Percentiles rank a stretch among this genome's conserved stretches.
These are phyloP conservation scores for Nemotelus pantherinus DNA, from an alignment of 2,888 invertebrate species.

Conservation along the genomic window DNA sequence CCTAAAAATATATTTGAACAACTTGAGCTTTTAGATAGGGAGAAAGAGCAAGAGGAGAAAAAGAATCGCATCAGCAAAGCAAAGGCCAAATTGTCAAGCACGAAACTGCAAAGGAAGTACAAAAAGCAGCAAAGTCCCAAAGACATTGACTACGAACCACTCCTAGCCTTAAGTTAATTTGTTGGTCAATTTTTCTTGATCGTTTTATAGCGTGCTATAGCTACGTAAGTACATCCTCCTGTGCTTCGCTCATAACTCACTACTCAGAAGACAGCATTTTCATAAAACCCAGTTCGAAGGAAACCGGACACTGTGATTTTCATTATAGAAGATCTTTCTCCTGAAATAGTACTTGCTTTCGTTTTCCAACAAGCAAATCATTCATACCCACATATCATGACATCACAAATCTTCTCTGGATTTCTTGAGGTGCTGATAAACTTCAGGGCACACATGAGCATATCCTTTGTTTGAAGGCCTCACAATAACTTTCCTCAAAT, in stretches of 20 bases:
- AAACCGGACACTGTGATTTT: constrained; percentile 44
- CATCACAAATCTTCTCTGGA: too few species aligned
- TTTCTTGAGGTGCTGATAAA: too few species aligned
- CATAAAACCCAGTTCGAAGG: constrained; percentile 36
- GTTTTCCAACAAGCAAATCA: constrained; percentile 18
- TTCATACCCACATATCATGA: not conserved
- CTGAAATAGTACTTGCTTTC: not conserved
- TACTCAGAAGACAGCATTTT: constrained; percentile 8
- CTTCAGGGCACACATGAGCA: too few species aligned
- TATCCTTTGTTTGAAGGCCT: too few species aligned
- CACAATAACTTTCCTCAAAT: too few species aligned
- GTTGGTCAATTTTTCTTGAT: constrained; percentile 33
- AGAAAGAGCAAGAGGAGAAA: constrained; percentile 63
- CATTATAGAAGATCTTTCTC: constrained; percentile 41
- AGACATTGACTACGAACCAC: constrained; percentile 62
- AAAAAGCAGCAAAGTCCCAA: constrained; percentile 63
- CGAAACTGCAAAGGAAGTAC: constrained; percentile 68
- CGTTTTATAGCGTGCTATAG: constrained; percentile 44
- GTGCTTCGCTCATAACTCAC: constrained; percentile 25
- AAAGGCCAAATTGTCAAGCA: constrained; percentile 72
- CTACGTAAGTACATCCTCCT: constrained; percentile 39
- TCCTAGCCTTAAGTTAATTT: constrained; percentile 63
- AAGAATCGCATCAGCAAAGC: constrained; percentile 66
- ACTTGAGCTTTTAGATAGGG: constrained; percentile 76
- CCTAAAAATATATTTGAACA: constrained; percentile 89